Conservation (phyloP, 2,888 invertebrate genomes). For the Pristionchus japonicus region DNA sequence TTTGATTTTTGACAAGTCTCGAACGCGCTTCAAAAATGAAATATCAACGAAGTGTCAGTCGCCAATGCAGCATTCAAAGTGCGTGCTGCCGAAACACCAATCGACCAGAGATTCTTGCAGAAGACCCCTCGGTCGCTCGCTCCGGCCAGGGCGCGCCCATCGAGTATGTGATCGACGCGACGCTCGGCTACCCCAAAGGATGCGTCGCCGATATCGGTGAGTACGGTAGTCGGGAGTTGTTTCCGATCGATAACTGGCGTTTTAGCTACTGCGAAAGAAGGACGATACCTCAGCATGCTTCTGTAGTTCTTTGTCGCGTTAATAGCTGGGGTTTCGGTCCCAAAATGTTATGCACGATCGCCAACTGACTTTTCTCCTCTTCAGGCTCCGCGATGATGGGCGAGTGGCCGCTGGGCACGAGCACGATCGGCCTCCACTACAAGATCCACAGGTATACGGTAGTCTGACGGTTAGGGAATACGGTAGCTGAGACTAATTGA, state of each 20-base stretch:
- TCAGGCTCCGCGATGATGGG: constrained; percentile 65
- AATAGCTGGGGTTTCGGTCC: no score
- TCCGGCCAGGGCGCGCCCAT: constrained; percentile 55
- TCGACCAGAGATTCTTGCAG: background rate
- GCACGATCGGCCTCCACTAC: constrained; percentile 66
- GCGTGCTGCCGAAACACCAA: no score
- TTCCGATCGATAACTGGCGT: background rate
- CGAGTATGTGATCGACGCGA: constrained; percentile 72
- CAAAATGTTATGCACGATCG: no score
- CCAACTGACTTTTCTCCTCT: background rate
- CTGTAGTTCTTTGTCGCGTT: no score
- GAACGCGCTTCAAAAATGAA: no score
- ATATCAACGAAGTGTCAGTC: no score
- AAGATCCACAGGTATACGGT: constrained; percentile 54
- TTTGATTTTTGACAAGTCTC: no score
- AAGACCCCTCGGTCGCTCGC: background rate
- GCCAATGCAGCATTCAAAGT: no score
- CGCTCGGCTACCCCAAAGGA: constrained; percentile 70
- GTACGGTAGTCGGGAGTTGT: background rate
- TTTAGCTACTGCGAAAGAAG: no score
- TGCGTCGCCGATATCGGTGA: constrained; percentile 61
- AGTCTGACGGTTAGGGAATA: background rate
- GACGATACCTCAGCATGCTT: no score
- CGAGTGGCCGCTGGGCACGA: constrained; percentile 66
- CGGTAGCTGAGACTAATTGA: no score